Base-by-base conservation (phyloP, 2,888 invertebrate species). In the Tineola bisselliella region DNA sequence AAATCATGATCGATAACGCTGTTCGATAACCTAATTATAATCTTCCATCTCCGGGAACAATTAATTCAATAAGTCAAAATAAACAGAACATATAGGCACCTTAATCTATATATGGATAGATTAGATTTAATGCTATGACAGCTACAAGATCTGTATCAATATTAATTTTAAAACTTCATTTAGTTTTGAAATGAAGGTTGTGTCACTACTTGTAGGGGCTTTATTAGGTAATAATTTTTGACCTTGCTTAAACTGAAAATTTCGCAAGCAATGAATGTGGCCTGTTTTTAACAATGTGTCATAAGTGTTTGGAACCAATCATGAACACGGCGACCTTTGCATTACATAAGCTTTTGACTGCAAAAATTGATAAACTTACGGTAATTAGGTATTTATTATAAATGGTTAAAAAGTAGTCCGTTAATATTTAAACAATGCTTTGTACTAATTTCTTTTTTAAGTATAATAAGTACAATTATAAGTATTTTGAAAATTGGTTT, bases 21-120 rank as follows among this genome's bases (percentile, higher is more conserved):
- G 12, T 71, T 3, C 92, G 92, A 72, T 92, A 92, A 17, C 92
- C 92, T n/a, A 92, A 78, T 8, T 91, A 90, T 6, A 92, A 74
- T 67, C 91, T 91, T 8, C 92, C 92, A 3, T 88, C 87, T 19
- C 83, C 82, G 6, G 91, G 89, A 62, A 92, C 79, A 57, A 84
- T 75, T 60, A 84, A 79, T 0, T 88, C 89, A 48, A 75, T 69
- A 56, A 90, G 76, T 92, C 92, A 81, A 61, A 88, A 89, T 63
- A 54, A 13, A 48, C 8, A 17, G 18, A 5, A 15, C 13, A 17
- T 48, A 48, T 48, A 5, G 13, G n/a, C 13, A 8, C 4, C 3
- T 6, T n/a, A 48, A 48, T 48, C 2, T 15, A 48, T 48, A 48
- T 8, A 48, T n/a, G n/a, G n/a, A n/a, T n/a, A n/a, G n/a, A n/a